These are phyloP conservation scores for Sprattus sprattus DNA, from an alignment of 2,113 vertebrate genomes.

Conservation along the genomic window DNA sequence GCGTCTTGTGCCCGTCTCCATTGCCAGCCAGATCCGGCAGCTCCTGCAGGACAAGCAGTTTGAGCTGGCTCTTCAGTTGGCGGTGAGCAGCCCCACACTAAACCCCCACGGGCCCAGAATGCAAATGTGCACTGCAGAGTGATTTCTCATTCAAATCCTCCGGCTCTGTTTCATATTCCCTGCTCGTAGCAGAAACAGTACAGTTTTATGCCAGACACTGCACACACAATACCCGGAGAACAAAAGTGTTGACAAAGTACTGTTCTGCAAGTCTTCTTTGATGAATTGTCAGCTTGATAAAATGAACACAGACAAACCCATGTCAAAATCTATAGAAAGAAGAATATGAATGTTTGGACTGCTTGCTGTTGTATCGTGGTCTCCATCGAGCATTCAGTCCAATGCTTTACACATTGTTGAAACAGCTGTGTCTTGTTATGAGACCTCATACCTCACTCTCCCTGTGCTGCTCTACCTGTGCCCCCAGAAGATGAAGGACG, in stretches of 20 bases:
- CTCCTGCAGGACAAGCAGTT: slow-evolving; percentile 98
- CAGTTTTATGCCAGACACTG: neutral
- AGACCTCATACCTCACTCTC: neutral
- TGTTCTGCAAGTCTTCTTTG: neutral
- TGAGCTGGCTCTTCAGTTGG: slow-evolving; percentile 93
- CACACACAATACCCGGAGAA: neutral
- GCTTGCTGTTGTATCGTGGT: neutral
- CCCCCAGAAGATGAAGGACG: slow-evolving; percentile 93
- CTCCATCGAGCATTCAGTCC: neutral
- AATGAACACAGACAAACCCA: too few species aligned
- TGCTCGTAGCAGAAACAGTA: neutral
- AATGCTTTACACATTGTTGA: neutral
- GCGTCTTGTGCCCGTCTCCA: slow-evolving; percentile 94
- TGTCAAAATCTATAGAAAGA: neutral
- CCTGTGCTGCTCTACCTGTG: neutral
- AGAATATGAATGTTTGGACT: neutral
- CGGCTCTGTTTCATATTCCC: neutral
- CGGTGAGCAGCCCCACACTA: slow-evolving; percentile 74
- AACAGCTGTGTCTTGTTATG: neutral
- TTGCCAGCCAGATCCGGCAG: slow-evolving; percentile 94
- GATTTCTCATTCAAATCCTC: neutral
- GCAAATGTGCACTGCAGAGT: neutral
- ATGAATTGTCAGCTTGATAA: neutral
- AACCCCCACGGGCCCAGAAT: neutral
- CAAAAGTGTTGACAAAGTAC: neutral